Percentiles rank a stretch among this genome's conserved stretches.
Evolutionary conservation across 2,113 vertebrate genomes (phyloP).

Genomic region (Pseudonaja textilis): DNA sequence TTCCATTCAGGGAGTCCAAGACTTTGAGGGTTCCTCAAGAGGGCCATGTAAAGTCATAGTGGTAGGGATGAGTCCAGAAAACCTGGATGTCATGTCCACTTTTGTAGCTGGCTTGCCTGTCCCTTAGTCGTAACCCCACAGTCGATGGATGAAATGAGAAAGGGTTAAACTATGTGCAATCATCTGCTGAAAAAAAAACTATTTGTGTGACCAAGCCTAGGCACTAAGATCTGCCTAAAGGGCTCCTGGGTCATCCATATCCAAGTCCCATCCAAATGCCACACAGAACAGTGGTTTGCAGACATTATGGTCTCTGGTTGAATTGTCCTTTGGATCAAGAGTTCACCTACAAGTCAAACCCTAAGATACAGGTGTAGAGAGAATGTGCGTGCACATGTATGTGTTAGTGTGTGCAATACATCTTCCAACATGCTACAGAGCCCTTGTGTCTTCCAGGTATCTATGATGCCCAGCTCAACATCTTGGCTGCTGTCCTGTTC

Average conservation of each 20-base stretch:
- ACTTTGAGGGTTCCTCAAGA: neutral
- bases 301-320: neutral
- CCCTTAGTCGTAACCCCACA: neutral
- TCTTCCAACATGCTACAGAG: conserved; percentile 27
- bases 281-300: neutral
- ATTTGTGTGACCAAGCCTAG: neutral
- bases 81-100: too few relatives aligned
- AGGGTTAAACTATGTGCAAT: conserved; percentile 6
- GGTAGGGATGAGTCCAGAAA: neutral
- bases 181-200: conserved; percentile 8
- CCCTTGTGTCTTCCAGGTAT: conserved; percentile 25
- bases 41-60: neutral
- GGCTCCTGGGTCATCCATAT: neutral
- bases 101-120: neutral
- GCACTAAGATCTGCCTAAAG: neutral
- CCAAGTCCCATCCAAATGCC: neutral
- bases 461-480: conserved; percentile 28
- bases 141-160: neutral
- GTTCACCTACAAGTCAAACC: conserved; percentile 6
- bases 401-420: neutral
- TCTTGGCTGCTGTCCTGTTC: conserved; percentile 20
- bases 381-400: neutral
- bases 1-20: neutral
- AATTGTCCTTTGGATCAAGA: neutral
- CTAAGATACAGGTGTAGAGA: neutral